These are phyloP conservation scores for Clarias macrocephalus DNA, from an alignment of 2,113 vertebrate species.

Conservation along the genomic window DNA sequence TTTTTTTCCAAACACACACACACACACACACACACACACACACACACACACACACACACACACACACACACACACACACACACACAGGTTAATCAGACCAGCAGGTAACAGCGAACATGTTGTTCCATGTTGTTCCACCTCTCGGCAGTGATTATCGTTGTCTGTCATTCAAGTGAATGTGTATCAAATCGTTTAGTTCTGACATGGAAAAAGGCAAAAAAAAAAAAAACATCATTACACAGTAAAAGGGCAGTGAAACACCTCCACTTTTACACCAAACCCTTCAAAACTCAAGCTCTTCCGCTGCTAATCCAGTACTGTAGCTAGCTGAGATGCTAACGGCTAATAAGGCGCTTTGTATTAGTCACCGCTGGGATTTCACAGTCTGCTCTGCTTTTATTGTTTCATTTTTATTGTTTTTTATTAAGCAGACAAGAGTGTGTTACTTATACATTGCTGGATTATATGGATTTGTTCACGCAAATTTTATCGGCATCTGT, in stretches of 20 bases:
- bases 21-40: neutral
- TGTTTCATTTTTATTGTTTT: neutral
- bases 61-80: neutral
- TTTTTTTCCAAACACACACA: neutral
- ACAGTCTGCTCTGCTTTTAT: neutral
- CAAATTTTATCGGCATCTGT: no score
- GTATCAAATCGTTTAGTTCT: neutral
- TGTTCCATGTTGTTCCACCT: neutral
- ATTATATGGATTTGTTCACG: no score
- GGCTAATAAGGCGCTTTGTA: neutral
- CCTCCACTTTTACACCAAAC: neutral
- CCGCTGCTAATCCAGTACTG: neutral
- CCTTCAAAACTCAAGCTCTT: no score
- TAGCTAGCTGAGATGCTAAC: neutral
- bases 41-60: neutral
- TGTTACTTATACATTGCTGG: no score
- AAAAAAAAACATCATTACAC: neutral
- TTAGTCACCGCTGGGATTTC: neutral
- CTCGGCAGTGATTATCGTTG: neutral
- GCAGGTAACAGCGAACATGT: slow-evolving; percentile 7
- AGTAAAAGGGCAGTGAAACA: neutral
- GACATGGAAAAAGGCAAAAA: neutral
- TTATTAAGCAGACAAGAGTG: no score
- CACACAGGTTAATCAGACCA: slow-evolving; percentile 9
- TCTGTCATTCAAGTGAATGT: neutral